Base-by-base conservation (phyloP, 30 jellyfish, hydroid and myxozoan genomes). In the Nemopilema nomurai region DNA sequence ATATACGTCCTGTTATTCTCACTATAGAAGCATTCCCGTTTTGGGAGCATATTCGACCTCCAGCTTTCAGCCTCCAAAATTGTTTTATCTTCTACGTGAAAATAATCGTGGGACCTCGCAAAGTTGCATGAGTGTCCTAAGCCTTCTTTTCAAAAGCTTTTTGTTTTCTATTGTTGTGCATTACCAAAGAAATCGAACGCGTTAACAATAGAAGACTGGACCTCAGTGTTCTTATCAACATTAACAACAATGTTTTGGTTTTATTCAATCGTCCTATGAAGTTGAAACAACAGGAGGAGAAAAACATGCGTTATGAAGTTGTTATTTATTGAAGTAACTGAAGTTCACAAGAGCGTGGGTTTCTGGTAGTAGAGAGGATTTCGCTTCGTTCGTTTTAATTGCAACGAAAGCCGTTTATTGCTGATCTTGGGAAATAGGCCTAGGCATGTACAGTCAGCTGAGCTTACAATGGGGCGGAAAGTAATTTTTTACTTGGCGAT, bases 201-300 rank as follows among this genome's bases (percentile, higher is more conserved):
- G 85, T 52, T 0, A 28, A 76, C 85, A 76, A 76, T 33, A 76
- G 85, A 76, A 64, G 87, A 25, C 87, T 78, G 87, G 87, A 78
- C 57, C 87, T 50, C 70, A 78, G 75, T 62, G 79, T 74, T 78
- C 76, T 78, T 78, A 24, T 62, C 79, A 78, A 78, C 87, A 78
- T 22, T 19, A 8, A 76, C 33, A 67, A 67, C 77, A 76, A 33
- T 76, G 86, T 76, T 76, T 49, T 74, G 71, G 26, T 49, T 53
- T 28, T 6, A 25, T 41, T 41, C 13, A 41, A 13, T 41, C 13
- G 13, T 41, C 13, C 13, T 3, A 41, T 3, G 57, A n/a, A n/a
- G 13, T 41, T 41, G 57, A 13, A 6, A 41, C 57, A 41, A 41
- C 9, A 41, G 57, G 13, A 41, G 57, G 13, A 41, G 13, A 41